Evolutionary conservation across 2,797 vertebrate species (phyloP).

Genomic region (Pterois miles): DNA sequence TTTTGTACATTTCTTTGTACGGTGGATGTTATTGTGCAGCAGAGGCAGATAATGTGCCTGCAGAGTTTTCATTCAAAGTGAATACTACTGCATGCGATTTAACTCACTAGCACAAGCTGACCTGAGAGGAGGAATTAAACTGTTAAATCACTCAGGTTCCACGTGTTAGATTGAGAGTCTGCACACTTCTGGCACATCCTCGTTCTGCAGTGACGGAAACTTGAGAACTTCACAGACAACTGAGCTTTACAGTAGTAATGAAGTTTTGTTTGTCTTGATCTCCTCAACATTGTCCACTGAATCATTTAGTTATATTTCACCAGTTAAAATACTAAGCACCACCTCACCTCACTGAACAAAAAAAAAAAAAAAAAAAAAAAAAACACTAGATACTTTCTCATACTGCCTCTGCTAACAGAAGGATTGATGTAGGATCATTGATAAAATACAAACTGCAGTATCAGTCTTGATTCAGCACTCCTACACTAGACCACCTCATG

Average conservation of each 20-base stretch:
- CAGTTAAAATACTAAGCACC: background rate
- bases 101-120: background rate
- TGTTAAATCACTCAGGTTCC: background rate
- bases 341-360: background rate
- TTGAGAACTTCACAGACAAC: background rate
- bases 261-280: background rate
- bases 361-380: too few species aligned
- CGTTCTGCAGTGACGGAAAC: background rate
- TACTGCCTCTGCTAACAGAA: background rate
- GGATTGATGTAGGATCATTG: background rate
- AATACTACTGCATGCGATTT: background rate
- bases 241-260: background rate
- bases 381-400: background rate
- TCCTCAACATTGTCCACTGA: background rate
- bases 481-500: background rate
- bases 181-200: background rate
- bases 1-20: background rate
- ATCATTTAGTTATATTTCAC: background rate
- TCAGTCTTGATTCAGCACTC: slow-evolving; percentile 26
- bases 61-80: background rate
- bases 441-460: background rate
- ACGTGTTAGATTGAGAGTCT: background rate
- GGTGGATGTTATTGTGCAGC: background rate
- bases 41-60: background rate
- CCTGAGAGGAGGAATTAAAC: background rate